A percentile compares a stretch with the other conserved stretches of the same genome.
These are phyloP conservation scores for Camptogramma bilineatum DNA, from an alignment of 2,888 invertebrate species.

Conservation along the genomic window DNA sequence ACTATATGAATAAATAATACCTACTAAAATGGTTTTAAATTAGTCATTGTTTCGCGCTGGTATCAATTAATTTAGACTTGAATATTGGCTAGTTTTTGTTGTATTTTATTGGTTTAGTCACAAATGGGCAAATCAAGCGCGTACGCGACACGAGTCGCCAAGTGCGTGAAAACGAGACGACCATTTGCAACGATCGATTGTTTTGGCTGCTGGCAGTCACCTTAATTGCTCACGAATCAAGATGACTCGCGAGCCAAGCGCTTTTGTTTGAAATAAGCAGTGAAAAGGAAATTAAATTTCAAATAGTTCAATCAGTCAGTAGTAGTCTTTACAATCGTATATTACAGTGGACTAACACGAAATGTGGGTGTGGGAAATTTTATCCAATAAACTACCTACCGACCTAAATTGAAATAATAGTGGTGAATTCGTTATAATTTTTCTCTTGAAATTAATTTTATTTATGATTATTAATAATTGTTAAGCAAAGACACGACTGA, in stretches of 20 bases:
- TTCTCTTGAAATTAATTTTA: too few species aligned
- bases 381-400: too few species aligned
- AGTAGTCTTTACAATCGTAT: neutral
- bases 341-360: too few species aligned
- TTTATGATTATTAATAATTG: too few species aligned
- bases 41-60: neutral
- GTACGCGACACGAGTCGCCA: conserved; percentile 36
- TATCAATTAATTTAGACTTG: neutral
- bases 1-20: too few species aligned
- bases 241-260: conserved; percentile 70
- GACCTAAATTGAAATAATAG: too few species aligned
- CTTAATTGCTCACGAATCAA: conserved; percentile 83
- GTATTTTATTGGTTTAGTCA: neutral
- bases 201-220: conserved; percentile 81
- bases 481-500: too few species aligned
- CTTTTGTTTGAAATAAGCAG: conserved; percentile 58
- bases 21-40: too few species aligned
- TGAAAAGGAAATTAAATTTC: conserved; percentile 32
- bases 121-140: conserved; percentile 18
- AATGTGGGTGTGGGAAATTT: too few species aligned
- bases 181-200: conserved; percentile 83
- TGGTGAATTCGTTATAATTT: too few species aligned
- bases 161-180: conserved; percentile 64
- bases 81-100: neutral
- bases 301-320: neutral